Evolutionary conservation across 2,888 invertebrate genomes (phyloP).

Genomic region (Xestia sexstrigata): DNA sequence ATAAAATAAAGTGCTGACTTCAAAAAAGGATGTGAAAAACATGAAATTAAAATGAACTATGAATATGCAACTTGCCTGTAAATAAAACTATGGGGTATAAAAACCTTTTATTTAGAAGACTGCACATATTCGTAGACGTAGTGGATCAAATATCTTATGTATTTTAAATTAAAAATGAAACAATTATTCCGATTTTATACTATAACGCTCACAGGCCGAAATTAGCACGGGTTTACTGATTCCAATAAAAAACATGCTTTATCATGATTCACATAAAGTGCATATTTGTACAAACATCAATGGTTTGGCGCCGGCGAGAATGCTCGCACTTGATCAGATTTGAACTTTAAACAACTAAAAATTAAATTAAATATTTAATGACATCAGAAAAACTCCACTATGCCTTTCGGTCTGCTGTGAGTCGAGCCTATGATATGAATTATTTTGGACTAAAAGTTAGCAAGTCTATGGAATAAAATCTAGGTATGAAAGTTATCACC

Average conservation of each 20-base stretch:
- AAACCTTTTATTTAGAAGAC: constrained; percentile 46
- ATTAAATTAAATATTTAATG: constrained; percentile 11
- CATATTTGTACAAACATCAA: background rate
- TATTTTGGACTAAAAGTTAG: constrained; percentile 16
- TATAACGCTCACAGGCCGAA: background rate
- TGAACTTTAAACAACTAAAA: background rate
- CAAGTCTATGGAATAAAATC: constrained; percentile 9
- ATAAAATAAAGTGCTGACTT: constrained; percentile 6
- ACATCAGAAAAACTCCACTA: background rate
- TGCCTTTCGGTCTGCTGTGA: background rate
- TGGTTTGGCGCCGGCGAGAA: background rate
- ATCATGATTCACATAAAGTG: background rate
- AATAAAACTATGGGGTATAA: constrained; percentile 22
- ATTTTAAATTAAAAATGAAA: constrained; percentile 12
- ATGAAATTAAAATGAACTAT: background rate
- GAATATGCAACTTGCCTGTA: constrained; percentile 3
- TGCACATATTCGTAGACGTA: constrained; percentile 50
- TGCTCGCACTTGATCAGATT: background rate
- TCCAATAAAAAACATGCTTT: background rate
- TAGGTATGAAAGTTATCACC: constrained; percentile 22
- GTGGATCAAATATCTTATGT: constrained; percentile 40
- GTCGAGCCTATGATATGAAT: constrained; percentile 2
- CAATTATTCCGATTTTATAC: constrained; percentile 43
- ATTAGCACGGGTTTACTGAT: background rate
- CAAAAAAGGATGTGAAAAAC: background rate